phyloP scores from a whole-genome alignment of 2,888 invertebrate species.

The Theristus sp. region DNA sequence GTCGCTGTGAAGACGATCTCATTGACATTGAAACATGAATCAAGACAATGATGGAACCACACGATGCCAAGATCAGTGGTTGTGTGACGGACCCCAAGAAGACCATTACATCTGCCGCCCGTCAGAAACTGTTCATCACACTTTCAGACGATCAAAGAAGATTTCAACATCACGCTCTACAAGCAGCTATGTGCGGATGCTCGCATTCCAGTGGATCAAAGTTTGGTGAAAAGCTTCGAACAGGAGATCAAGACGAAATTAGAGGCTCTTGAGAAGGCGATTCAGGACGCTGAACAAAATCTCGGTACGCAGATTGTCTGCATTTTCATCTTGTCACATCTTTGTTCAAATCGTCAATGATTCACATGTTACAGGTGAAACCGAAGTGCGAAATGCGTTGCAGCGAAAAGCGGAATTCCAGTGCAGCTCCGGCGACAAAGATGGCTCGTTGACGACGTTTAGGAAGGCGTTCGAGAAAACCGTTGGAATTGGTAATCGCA shows the following conservation, averaged over 20 bases:
- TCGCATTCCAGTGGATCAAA: conserved; percentile 56
- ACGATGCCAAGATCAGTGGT: too few species aligned
- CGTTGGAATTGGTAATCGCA: conserved; percentile 44
- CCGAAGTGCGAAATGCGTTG: conserved; percentile 66
- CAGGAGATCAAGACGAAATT: conserved; percentile 50
- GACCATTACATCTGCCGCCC: too few species aligned
- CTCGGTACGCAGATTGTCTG: too few species aligned
- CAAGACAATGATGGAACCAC: neutral
- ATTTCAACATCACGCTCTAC: conserved; percentile 26
- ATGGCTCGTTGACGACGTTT: conserved; percentile 24
- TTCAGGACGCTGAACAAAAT: conserved; percentile 73
- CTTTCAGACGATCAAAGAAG: conserved; percentile 16
- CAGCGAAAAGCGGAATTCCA: conserved; percentile 64
- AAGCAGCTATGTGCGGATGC: conserved; percentile 48
- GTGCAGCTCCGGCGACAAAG: conserved; percentile 64
- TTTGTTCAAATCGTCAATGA: neutral
- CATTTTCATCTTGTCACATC: neutral
- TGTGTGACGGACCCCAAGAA: too few species aligned
- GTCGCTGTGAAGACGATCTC: too few species aligned
- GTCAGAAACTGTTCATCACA: neutral
- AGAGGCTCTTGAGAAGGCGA: conserved; percentile 57
- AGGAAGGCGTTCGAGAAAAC: conserved; percentile 27
- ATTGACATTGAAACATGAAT: too few species aligned
- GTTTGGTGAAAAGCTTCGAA: conserved; percentile 39
- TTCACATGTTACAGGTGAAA: conserved; percentile 42